Evolutionary conservation across 2,888 invertebrate species (phyloP).

Genomic region (Theretra japonica): DNA sequence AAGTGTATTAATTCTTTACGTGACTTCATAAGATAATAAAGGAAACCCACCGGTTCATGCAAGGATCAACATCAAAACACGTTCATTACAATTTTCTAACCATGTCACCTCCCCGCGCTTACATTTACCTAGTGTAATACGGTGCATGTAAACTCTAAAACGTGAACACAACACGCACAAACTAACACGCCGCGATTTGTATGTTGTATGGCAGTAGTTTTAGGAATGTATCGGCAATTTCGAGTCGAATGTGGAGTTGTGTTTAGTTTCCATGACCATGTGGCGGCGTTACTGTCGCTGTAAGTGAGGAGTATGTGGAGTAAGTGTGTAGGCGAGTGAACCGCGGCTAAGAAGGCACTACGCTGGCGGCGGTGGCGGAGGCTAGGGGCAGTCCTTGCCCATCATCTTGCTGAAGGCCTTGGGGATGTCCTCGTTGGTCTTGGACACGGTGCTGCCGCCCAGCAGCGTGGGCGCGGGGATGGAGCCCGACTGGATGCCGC

Average conservation of each 20-base stretch:
- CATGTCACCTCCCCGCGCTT: neutral
- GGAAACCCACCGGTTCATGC: no score
- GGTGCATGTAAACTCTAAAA: constrained; percentile 1
- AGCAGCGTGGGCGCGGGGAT: constrained; percentile 90
- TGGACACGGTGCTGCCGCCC: constrained; percentile 88
- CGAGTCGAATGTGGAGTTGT: neutral
- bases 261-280: no score
- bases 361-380: constrained; percentile 30
- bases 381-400: constrained; percentile 75
- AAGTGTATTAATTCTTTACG: no score
- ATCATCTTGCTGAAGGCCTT: constrained; percentile 87
- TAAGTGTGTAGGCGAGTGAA: constrained; percentile 3
- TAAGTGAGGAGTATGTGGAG: constrained; percentile 50
- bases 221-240: neutral
- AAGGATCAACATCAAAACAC: neutral
- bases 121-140: neutral
- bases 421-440: constrained; percentile 94
- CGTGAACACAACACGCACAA: constrained; percentile 1
- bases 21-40: no score
- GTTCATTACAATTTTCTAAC: neutral
- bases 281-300: no score
- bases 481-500: constrained; percentile 89
- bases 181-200: neutral
- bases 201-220: neutral
- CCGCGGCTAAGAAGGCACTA: constrained; percentile 42